Evolutionary conservation across 2,797 vertebrate species (phyloP).

Genomic region (Otolemur crassicaudatus): DNA sequence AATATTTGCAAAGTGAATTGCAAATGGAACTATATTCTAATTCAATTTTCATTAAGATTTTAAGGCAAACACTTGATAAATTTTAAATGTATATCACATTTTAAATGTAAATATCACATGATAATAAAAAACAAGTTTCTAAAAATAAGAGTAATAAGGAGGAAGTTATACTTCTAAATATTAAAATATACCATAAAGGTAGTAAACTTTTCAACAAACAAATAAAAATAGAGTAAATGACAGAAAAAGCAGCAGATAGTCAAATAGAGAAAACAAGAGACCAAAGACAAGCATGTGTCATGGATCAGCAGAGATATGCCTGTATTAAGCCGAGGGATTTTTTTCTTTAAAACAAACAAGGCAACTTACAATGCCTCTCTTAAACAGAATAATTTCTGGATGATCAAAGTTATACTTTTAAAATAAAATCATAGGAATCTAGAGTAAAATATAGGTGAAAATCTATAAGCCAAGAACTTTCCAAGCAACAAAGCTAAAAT

Average conservation of each 20-base stretch:
- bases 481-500: background rate
- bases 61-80: background rate
- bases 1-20: background rate
- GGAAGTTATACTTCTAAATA: slow-evolving; percentile 2
- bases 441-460: slow-evolving; percentile 24
- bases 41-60: slow-evolving; percentile 33
- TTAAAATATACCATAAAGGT: slow-evolving; percentile 25
- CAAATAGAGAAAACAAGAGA: background rate
- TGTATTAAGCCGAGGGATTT: background rate
- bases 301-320: background rate
- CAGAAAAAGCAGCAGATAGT: background rate
- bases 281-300: background rate
- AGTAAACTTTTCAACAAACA: background rate
- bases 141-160: slow-evolving; percentile 21
- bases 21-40: slow-evolving; percentile 45
- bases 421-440: slow-evolving; percentile 35
- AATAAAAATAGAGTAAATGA: background rate
- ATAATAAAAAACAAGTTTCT: background rate
- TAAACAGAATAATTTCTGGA: slow-evolving; percentile 33
- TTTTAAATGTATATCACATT: slow-evolving; percentile 34
- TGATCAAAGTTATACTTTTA: background rate
- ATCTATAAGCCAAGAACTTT: background rate
- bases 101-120: background rate
- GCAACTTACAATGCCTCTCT: background rate
- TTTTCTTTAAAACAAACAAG: background rate